Percentiles rank a stretch among this genome's conserved stretches.
These are phyloP conservation scores for Choloepus hoffmanni DNA, from an alignment of 2,113 vertebrate species.

Conservation along the genomic window DNA sequence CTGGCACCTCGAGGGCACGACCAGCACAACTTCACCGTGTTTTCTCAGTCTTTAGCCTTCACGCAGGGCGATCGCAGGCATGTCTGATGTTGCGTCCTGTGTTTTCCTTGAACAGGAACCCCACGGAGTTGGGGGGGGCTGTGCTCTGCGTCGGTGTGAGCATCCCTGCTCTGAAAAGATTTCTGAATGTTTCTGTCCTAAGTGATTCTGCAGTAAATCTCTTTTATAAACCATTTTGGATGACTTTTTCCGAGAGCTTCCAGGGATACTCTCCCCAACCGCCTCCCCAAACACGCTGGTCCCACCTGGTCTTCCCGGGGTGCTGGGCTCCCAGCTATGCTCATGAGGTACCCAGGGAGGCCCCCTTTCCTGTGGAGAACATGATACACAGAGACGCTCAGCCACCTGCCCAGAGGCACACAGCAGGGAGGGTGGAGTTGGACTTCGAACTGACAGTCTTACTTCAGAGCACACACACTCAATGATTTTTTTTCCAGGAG, in stretches of 20 bases:
- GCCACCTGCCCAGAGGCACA: background rate
- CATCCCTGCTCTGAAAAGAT: background rate
- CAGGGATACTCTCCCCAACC: accelerated
- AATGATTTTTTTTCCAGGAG: accelerated
- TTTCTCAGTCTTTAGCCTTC: accelerated
- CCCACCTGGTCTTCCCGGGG: too few species aligned
- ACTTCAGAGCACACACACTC: accelerated
- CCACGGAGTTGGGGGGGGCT: background rate
- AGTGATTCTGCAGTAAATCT: background rate
- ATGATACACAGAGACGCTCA: background rate
- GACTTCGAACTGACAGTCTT: background rate
- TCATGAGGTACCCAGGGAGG: accelerated
- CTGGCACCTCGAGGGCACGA: too few species aligned
- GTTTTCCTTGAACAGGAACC: accelerated
- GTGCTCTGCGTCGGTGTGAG: accelerated
- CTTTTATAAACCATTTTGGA: background rate
- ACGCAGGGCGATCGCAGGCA: background rate
- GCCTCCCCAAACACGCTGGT: background rate
- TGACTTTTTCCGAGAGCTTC: background rate
- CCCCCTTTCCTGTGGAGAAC: accelerated
- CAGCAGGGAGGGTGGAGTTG: background rate
- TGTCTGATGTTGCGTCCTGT: accelerated
- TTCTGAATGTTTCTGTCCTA: background rate
- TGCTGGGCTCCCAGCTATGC: background rate
- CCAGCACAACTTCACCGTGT: background rate